Conservation (phyloP, 2,113 vertebrate genomes). For the Lampris incognitus region DNA sequence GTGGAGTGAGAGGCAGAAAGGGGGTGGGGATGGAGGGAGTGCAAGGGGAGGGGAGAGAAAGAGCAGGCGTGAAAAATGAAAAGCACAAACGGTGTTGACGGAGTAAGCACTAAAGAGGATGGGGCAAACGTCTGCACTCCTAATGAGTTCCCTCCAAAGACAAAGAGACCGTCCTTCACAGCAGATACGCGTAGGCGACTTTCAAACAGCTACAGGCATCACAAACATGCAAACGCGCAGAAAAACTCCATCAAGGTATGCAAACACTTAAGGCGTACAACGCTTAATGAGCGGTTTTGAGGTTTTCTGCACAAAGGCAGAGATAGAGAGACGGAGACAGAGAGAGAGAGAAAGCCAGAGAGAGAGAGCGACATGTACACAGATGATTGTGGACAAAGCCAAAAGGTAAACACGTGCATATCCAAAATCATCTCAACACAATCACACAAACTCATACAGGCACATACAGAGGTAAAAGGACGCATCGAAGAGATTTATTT, state of each 20-base stretch:
- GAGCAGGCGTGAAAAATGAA: constrained; percentile 78
- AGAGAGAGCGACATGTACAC: background rate
- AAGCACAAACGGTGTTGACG: constrained; percentile 78
- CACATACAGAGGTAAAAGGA: constrained; percentile 18
- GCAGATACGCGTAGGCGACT: constrained; percentile 36
- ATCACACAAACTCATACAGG: constrained; percentile 9
- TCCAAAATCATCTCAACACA: background rate
- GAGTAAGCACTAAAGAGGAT: constrained; percentile 67
- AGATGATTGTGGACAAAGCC: background rate
- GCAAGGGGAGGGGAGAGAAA: constrained; percentile 51
- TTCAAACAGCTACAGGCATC: background rate
- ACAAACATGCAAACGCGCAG: constrained; percentile 40
- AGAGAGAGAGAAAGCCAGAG: background rate
- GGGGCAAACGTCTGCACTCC: constrained; percentile 54
- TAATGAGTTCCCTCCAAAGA: constrained; percentile 72
- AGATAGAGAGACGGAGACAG: background rate
- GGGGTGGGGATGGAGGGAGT: background rate
- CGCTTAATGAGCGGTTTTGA: background rate
- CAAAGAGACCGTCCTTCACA: constrained; percentile 66
- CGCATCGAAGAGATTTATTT: constrained; percentile 40
- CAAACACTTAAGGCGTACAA: constrained; percentile 11
- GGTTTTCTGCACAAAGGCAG: background rate
- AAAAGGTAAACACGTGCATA: background rate
- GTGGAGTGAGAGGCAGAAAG: constrained; percentile 6
- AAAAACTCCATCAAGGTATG: background rate